Evolutionary conservation across 2,888 invertebrate species (phyloP), one percentile per base, ranked within the genome.

Genomic region (Caenorhabditis zanzibari): DNA sequence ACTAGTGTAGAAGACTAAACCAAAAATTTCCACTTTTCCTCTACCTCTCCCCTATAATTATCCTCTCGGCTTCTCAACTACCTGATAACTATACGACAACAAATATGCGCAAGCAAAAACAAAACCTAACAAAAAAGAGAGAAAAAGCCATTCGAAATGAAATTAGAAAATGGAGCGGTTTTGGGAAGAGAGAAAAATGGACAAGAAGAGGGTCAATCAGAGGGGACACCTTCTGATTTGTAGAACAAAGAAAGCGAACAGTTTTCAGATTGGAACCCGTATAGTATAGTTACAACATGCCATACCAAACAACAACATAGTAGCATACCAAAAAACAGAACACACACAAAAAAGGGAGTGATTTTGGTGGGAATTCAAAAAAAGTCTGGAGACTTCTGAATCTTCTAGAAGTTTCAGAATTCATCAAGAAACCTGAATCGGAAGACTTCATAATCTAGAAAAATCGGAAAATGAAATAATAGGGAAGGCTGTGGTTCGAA

Each of bases 251-350:
- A 64, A 6, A n/a, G n/a, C n/a, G n/a, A n/a, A 56, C 35, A 56
- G 41, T 26, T 14, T 14, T 22, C 26, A 14, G 19, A 10, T 1
- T 38, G 35, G 26, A 76, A 77, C 77, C 77, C 69, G 77, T 77
- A 77, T 77, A 77, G 77, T 77, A 77, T 77, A 77, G 77, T 77
- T 77, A 77, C 77, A 77, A 77, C 76, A 59, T 24, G 2, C 47
- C 38, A 16, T 28, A 12, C 5, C 52, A 54, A 54, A 63, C 24
- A 66, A 28, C 26, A 64, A 64, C 64, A 64, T 47, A 47, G 19
- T 64, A 49, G n/a, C 5, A 64, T n/a, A 47, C 14, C 44, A 63
- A 22, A 47, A 76, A 35, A 76, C 38, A 73, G 22, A 63, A 44
- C 69, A 69, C 32, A 69, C 32, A 61, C 47, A 16, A 16, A n/a